Evolutionary conservation across 2,113 vertebrate species (phyloP).

Genomic region (Heliornis fulica): DNA sequence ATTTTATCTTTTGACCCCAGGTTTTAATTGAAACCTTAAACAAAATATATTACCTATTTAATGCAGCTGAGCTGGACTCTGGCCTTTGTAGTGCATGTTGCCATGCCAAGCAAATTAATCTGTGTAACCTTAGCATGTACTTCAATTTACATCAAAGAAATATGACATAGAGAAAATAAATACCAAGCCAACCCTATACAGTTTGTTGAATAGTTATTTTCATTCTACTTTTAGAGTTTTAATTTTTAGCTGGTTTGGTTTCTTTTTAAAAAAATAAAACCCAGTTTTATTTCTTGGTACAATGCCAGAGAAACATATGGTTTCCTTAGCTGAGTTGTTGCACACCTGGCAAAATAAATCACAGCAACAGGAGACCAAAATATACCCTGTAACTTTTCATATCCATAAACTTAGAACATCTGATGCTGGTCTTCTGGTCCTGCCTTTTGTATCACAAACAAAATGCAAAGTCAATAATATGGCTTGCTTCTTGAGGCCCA

Average conservation of each 20-base stretch:
- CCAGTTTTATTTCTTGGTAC: slow-evolving; percentile 14
- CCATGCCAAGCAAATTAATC: slow-evolving; percentile 71
- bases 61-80: slow-evolving; percentile 67
- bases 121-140: slow-evolving; percentile 52
- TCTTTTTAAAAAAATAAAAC: background rate
- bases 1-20: slow-evolving; percentile 72
- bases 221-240: slow-evolving; percentile 18
- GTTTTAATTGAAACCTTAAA: slow-evolving; percentile 81
- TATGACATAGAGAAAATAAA: slow-evolving; percentile 42
- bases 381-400: slow-evolving; percentile 35
- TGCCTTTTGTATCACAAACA: background rate
- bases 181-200: background rate
- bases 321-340: slow-evolving; percentile 39
- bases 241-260: background rate
- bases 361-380: slow-evolving; percentile 42
- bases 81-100: slow-evolving; percentile 59
- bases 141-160: slow-evolving; percentile 59
- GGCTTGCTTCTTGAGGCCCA: background rate
- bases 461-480: slow-evolving; percentile 15
- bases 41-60: slow-evolving; percentile 79
- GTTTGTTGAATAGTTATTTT: slow-evolving; percentile 38
- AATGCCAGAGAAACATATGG: slow-evolving; percentile 57
- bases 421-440: background rate
- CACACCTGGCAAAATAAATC: slow-evolving; percentile 67
- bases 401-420: background rate